Evolutionary conservation across 2,113 vertebrate genomes (phyloP).

Genomic region (Pampusana beccarii): DNA sequence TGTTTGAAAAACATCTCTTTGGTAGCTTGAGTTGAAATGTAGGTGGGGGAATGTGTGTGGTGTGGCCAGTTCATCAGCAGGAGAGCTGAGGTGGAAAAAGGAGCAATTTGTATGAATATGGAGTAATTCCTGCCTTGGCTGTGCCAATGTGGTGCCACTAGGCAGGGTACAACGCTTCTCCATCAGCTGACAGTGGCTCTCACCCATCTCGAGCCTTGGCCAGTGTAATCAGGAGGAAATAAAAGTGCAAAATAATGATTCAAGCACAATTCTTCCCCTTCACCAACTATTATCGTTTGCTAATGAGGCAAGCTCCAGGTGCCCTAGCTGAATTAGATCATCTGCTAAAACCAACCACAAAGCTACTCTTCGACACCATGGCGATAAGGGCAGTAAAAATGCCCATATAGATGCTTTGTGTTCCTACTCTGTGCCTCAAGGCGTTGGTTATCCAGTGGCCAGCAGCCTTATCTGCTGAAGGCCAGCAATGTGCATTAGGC

Average conservation of each 20-base stretch:
- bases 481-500: background rate
- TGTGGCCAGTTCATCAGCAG: background rate
- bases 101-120: background rate
- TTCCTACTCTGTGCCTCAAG: background rate
- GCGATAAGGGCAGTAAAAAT: background rate
- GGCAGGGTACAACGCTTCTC: background rate
- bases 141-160: fast-evolving
- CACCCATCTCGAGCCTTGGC: fast-evolving
- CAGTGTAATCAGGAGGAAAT: background rate
- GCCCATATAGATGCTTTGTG: fast-evolving
- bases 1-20: background rate
- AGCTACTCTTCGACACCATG: fast-evolving
- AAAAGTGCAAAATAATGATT: background rate
- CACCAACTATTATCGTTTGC: background rate
- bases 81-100: background rate
- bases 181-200: background rate
- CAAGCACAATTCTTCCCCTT: background rate
- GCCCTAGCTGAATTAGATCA: background rate
- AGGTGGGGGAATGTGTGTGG: background rate
- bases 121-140: background rate
- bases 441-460: background rate
- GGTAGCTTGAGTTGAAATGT: background rate
- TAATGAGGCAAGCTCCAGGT: background rate
- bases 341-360: background rate
- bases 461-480: background rate